Base-by-base conservation (phyloP, 2,888 invertebrate genomes). In the Drosophila mulleri region DNA sequence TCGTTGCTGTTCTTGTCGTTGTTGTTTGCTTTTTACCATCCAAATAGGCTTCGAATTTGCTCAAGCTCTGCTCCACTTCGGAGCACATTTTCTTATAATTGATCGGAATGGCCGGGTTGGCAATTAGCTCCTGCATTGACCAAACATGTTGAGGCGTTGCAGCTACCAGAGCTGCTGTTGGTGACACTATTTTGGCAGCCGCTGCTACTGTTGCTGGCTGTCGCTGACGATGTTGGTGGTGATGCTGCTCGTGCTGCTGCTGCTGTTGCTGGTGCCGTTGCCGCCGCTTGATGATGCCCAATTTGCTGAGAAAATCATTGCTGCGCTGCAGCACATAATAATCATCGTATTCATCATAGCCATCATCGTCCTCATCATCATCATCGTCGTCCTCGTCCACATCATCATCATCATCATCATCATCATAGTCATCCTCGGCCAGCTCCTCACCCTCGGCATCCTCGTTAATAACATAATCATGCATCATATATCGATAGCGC, bases 81-180 rank as follows among this genome's bases (percentile, higher is more conserved):
- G 79, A 84, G 75, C 92, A 92, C 92, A 92, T 92, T 81, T 92
- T 92, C 67, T 91, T 86, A 80, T 93, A 93, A 68, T 93, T 92
- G 3, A 92, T 75, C n/a, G 92, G 92, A 78, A 93, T 92, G 16
- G 85, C 78, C 5, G 92, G 92, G 89, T 93, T 91, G 67, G 90
- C 88, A 48, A 92, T 92, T 39, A 93, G 75, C 73, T 93, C 92
- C 78, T 93, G 84, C 85, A 93, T 92, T 23, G 92, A 92, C 91
- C 92, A 93, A n/a, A 92, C 90, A 48, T 87, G 72, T 62, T 92
- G 92, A 14, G 80, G 75, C 16, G 64, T 67, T 60, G 79, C 62
- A 12, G 66, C 57, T 9, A 26, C 45, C 41, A 32, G 52, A 11
- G 0, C 14, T 18, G 50, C 12, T 18, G 32, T 32, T 32, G 52